Percentiles rank a stretch among this genome's conserved stretches.
These are phyloP conservation scores for Cinclus mexicanus DNA, from an alignment of 2,113 vertebrate species.

Conservation along the genomic window DNA sequence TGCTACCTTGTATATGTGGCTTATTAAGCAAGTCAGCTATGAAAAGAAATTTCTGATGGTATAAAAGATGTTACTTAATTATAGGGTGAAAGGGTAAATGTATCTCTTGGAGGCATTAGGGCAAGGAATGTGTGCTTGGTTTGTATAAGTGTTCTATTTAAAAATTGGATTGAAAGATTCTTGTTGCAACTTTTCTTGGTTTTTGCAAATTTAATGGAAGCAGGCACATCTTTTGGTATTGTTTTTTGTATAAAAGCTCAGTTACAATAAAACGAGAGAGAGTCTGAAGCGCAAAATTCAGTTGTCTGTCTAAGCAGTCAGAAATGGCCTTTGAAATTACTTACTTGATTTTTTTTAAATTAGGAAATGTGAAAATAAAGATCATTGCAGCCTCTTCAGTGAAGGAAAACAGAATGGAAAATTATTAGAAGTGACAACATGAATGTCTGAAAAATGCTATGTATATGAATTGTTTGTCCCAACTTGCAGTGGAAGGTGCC, in stretches of 20 bases:
- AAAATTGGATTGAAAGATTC: not conserved
- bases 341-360: not conserved
- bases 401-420: not conserved
- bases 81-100: not conserved
- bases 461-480: not conserved
- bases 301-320: not conserved
- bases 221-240: not conserved
- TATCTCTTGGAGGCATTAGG: not conserved
- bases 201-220: not conserved
- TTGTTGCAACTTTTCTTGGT: not conserved
- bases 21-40: not conserved
- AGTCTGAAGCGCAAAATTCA: not conserved
- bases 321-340: not conserved
- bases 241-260: not conserved
- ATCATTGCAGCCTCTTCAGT: not conserved
- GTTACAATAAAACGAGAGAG: not conserved
- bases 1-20: not conserved
- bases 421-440: not conserved
- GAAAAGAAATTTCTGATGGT: not conserved
- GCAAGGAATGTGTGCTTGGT: not conserved
- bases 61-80: not conserved
- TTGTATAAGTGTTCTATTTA: not conserved
- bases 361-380: not conserved
- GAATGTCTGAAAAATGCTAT: not conserved
- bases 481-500: not conserved